Evolutionary conservation across 2,888 invertebrate genomes (phyloP), one percentile per base, ranked within the genome.

Genomic region (Meiosimyza platycephala): DNA sequence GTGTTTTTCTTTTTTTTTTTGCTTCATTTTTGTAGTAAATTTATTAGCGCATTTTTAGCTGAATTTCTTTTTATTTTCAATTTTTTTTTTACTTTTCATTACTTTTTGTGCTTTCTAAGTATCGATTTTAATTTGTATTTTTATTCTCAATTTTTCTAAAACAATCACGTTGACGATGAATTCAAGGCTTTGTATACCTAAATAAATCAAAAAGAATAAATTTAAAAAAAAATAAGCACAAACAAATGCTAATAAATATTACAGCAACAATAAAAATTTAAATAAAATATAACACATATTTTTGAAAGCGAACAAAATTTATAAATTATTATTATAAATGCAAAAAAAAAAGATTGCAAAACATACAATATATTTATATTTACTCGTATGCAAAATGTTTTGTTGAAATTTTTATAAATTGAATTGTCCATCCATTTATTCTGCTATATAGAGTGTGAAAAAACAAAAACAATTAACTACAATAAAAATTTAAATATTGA

Each of bases 341-440:
- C 13, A 6, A 15, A 54, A 66, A 33, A 28, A 67, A n/a, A n/a
- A n/a, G n/a, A 62, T 57, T 65, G 22, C 47, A 69, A 64, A 22
- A 60, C 60, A 63, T 72, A 57, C 63, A 72, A 48, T 72, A 67
- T 65, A 72, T 71, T 71, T 73, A 64, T 71, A 67, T 69, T 52
- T 72, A 54, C 73, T 59, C 72, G 71, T 75, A 74, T 71, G 71
- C 72, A 74, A 74, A 71, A 67, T 69, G 57, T 68, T 63, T 70
- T 68, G 66, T 72, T 51, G 71, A 68, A 67, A 74, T 68, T 48
- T 33, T 68, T 63, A 57, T 18, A 50, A 72, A 78, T 78, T 75
- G 69, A 79, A 78, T 76, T 78, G 75, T 79, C 79, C 79, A 79
- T 79, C 79, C 79, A 79, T 78, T 79, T 79, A 75, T 79, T 78